Percentiles rank a stretch among this genome's conserved stretches.
phyloP scores from a whole-genome alignment of 2,797 vertebrate species.

The Protosalanx chinensis region DNA sequence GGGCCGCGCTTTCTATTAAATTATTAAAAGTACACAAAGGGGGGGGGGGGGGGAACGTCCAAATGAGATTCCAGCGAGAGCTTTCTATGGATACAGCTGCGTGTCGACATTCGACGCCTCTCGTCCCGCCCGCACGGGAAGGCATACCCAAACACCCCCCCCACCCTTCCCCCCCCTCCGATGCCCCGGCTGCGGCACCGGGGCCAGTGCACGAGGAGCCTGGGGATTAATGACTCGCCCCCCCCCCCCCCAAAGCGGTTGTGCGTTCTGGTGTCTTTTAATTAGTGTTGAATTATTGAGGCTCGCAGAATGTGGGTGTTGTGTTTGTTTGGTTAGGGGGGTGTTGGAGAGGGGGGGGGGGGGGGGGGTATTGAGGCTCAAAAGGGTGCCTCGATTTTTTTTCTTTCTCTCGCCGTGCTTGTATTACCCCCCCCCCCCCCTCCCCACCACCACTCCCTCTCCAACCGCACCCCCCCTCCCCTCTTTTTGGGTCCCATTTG shows the following conservation, averaged over 20 bases:
- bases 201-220: too few species aligned
- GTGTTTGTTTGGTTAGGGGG: constrained; percentile 44
- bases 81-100: not conserved
- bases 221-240: constrained; percentile 56
- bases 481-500: constrained; percentile 13
- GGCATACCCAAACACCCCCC: not conserved
- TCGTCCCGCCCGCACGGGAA: not conserved
- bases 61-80: not conserved
- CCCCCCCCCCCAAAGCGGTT: constrained; percentile 45
- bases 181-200: too few species aligned
- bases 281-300: constrained; percentile 70
- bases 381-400: constrained; percentile 40
- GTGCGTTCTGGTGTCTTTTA: constrained; percentile 61
- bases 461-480: not conserved
- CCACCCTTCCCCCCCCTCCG: too few species aligned
- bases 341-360: constrained; percentile 9
- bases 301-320: constrained; percentile 51
- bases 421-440: constrained; percentile 13
- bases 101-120: not conserved
- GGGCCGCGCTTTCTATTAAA: not conserved
- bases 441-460: not conserved
- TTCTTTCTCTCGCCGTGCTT: not conserved
- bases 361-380: constrained; percentile 41
- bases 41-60: not conserved
- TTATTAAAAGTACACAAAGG: constrained; percentile 3